phyloP scores from a whole-genome alignment of 2,113 vertebrate genomes.

The chimpanzee (Pan troglodytes) region NHGRI_mPanTro3-v2.1_pri NC_072402.2:60698501-60699000 shows the following conservation, averaged over 20 bases:
- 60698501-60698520: not conserved
- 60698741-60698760: slow-evolving; percentile 10
- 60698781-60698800: slow-evolving; percentile 52
- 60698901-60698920: slow-evolving; percentile 45
- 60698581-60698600: not conserved
- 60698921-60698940: slow-evolving; percentile 25
- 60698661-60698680: not conserved
- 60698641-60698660: slow-evolving; percentile 18
- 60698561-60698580: not conserved
- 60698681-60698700: not conserved
- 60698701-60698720: not conserved
- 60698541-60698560: not conserved
- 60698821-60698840: slow-evolving; percentile 19
- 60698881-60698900: slow-evolving; percentile 26
- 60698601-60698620: not conserved
- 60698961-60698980: not conserved
- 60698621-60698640: slow-evolving; percentile 13
- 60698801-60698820: slow-evolving; percentile 57
- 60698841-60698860: slow-evolving; percentile 65
- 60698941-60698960: slow-evolving; percentile 44
- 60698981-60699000: slow-evolving; percentile 10
- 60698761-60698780: slow-evolving; percentile 55
- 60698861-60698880: slow-evolving; percentile 48
- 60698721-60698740: not conserved
- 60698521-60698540: not conserved